Evolutionary conservation across 2,797 vertebrate species (phyloP).

Genomic region (Todus mexicanus): DNA sequence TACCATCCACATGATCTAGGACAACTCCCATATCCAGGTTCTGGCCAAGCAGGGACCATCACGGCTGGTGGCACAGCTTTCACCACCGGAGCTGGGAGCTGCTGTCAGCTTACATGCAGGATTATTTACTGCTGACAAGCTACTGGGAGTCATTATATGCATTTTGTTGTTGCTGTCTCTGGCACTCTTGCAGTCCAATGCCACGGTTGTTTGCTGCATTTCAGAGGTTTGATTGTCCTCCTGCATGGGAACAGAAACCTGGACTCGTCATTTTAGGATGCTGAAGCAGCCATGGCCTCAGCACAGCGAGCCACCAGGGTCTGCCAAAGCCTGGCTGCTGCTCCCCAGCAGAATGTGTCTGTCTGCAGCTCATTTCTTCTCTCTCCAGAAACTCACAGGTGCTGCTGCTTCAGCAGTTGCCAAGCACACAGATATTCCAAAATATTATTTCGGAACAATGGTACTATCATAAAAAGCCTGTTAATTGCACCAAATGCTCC

Average conservation of each 20-base stretch:
- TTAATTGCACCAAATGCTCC: neutral
- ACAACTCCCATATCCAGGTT: accelerated
- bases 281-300: neutral
- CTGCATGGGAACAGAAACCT: neutral
- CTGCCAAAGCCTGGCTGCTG: neutral
- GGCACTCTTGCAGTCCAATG: neutral
- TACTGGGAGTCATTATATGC: neutral
- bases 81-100: neutral
- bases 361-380: neutral
- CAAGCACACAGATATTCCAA: neutral
- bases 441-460: neutral
- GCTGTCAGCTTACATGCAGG: neutral
- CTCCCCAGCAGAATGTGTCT: neutral
- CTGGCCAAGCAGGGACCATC: neutral
- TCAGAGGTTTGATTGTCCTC: neutral
- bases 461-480: neutral
- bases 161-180: accelerated
- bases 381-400: neutral
- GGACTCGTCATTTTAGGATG: neutral
- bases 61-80: neutral
- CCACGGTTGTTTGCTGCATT: neutral
- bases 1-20: neutral
- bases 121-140: neutral
- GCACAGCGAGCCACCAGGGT: accelerated
- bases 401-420: neutral